Conservation (phyloP, 2,113 vertebrate genomes). For the Scomber japonicus region DNA sequence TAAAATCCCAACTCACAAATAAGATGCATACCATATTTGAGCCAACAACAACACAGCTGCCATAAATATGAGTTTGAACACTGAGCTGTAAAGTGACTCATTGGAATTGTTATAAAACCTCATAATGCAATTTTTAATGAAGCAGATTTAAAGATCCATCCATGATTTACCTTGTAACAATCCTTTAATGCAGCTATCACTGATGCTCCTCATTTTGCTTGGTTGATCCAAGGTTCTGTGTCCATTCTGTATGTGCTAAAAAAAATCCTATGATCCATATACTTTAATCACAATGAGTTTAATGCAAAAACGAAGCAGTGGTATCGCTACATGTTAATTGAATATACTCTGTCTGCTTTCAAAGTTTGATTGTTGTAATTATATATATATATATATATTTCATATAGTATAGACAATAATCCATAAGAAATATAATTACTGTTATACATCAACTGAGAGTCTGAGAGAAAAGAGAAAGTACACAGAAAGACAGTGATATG, state of each 20-base stretch:
- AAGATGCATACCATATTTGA: too few relatives aligned
- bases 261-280: conserved; percentile 12
- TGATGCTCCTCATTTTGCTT: conserved; percentile 12
- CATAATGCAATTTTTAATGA: not conserved
- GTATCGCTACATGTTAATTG: not conserved
- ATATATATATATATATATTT: too few relatives aligned
- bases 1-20: too few relatives aligned
- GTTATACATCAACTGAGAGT: not conserved
- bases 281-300: conserved; percentile 21
- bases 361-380: not conserved
- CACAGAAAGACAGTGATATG: not conserved
- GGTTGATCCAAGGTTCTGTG: conserved; percentile 10
- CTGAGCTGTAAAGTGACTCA: too few relatives aligned
- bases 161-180: not conserved
- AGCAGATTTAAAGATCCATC: conserved; percentile 17
- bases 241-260: not conserved
- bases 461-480: not conserved
- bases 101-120: too few relatives aligned
- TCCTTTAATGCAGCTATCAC: conserved; percentile 15
- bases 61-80: too few relatives aligned
- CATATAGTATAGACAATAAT: not conserved
- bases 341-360: not conserved
- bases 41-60: too few relatives aligned
- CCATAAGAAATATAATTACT: not conserved
- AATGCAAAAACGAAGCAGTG: not conserved